Base-by-base conservation (phyloP, 2,113 vertebrate species). In the Rhinoptilus africanus region DNA sequence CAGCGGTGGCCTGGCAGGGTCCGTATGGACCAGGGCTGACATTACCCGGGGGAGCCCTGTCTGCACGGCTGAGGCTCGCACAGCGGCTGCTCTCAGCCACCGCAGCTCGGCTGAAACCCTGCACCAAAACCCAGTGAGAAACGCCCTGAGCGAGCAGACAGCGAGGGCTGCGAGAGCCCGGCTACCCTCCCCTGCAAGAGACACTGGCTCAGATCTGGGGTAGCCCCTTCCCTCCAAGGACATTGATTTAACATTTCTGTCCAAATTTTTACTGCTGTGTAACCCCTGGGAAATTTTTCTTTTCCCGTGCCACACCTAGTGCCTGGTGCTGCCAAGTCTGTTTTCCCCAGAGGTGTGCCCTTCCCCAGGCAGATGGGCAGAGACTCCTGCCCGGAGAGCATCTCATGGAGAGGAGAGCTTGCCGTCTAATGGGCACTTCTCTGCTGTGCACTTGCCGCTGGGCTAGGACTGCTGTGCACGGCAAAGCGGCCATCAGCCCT, bases 401-500 rank as follows among this genome's bases (percentile, higher is more conserved):
- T 8, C 34, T 5, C 15, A 18, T 8, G 72, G 67, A 59, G 35
- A 66, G 57, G 20, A 63, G 48, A 62, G 11, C 43, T 85, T 76
- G 34, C 63, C 69, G 32, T 66, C 75, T 66, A 37, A 81, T 5
- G 64, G 88, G 8, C 54, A 60, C 16, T 19, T 56, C 72, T 45
- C 5, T 76, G 28, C 87, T 64, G 19, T 21, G 79, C 69, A 19
- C 9, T 53, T 57, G n/a, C 41, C n/a, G 20, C 63, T 34, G 81
- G 20, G 0, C 3, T 28, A 41, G 68, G 53, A 7, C 12, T 7
- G 8, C 12, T 64, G 15, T 20, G 63, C n/a, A 27, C 26, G 2
- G 3, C 56, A 59, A 57, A 63, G 7, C 47, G 27, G 14, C 5
- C 60, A 5, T 24, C 43, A 60, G 43, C 39, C 0, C 0, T 4